Conservation (phyloP, 2,113 vertebrate genomes). For the Galeopterus variegatus region DNA sequence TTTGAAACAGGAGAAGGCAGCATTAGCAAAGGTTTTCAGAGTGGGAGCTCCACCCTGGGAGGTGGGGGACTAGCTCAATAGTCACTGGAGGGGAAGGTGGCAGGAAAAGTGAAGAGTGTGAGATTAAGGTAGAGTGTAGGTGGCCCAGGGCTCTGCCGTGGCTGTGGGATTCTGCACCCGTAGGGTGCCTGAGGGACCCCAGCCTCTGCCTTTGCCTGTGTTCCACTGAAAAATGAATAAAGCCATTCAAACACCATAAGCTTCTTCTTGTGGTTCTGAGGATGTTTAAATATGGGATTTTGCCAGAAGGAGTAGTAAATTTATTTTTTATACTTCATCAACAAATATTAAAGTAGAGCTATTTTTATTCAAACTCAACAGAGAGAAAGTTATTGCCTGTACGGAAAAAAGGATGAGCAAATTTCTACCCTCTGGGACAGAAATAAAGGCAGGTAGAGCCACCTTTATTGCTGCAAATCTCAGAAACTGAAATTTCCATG, state of each 20-base stretch:
- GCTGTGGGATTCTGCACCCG: background rate
- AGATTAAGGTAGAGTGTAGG: accelerated
- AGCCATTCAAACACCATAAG: background rate
- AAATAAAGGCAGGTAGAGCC: background rate
- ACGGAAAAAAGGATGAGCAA: background rate
- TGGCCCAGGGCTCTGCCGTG: background rate
- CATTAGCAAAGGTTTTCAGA: background rate
- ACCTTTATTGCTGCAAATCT: background rate
- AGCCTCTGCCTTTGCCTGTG: background rate
- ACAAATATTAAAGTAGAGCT: conserved; percentile 50
- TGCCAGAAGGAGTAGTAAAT: conserved; percentile 22
- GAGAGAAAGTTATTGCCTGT: background rate
- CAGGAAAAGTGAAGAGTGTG: background rate
- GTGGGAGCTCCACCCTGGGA: background rate
- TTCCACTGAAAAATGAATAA: background rate
- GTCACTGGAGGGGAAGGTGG: background rate
- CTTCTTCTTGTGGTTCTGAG: background rate
- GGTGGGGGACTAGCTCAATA: background rate
- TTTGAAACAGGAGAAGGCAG: background rate
- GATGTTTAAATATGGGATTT: background rate
- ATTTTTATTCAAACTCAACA: conserved; percentile 58
- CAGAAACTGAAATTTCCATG: background rate
- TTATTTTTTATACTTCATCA: conserved; percentile 55
- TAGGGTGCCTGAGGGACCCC: background rate
- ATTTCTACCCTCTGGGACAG: background rate